These are phyloP conservation scores for Alectoris magna DNA, from an alignment of 2,797 vertebrate genomes.

Conservation along the genomic window DNA sequence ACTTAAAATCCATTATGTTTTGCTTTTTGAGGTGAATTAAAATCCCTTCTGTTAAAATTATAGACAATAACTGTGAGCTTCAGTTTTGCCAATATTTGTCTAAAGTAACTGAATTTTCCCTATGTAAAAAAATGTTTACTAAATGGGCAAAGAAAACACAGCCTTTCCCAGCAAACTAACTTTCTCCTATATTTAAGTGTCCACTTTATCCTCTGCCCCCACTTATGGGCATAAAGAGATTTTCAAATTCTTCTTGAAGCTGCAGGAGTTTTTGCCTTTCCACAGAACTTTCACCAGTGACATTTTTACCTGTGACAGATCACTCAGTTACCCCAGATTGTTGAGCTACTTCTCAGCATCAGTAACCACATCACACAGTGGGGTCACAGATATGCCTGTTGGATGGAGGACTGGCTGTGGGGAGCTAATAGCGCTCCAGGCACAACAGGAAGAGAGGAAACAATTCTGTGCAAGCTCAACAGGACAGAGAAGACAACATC, in stretches of 20 bases:
- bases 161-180: not conserved
- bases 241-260: not conserved
- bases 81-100: not conserved
- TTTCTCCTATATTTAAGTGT: not conserved
- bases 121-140: accelerated
- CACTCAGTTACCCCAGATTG: not conserved
- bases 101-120: not conserved
- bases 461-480: not conserved
- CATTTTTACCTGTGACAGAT: not conserved
- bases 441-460: not conserved
- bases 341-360: not conserved
- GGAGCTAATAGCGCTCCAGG: not conserved
- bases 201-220: not conserved
- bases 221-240: not conserved
- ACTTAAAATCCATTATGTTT: not conserved
- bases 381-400: not conserved
- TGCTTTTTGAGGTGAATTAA: not conserved
- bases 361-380: not conserved
- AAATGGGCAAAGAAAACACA: not conserved
- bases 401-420: not conserved
- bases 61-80: not conserved
- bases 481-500: not conserved
- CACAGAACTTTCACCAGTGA: not conserved
- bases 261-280: not conserved
- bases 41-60: not conserved